Evolutionary conservation across 2,888 invertebrate genomes (phyloP), one percentile per base, ranked within the genome.

Genomic region (Pterobdella sp.): DNA sequence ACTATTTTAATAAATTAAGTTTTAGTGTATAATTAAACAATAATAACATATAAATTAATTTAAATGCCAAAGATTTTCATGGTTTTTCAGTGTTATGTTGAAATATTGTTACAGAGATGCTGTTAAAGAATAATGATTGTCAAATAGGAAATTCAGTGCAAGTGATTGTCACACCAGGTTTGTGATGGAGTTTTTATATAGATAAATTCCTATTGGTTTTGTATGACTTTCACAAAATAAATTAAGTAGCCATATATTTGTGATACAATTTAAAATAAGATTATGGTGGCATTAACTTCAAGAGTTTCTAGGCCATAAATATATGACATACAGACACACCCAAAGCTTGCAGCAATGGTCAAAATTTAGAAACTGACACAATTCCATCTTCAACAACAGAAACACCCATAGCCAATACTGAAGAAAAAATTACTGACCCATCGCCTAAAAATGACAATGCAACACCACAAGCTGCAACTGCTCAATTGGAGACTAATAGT

Each of bases 151-250:
- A 32, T 32, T 49, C 69, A 26, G 69, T 69, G 26, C 37, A 69
- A 69, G 69, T 69, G n/a, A 34, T 69, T 22, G 69, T 69, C 22
- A 69, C 69, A 1, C 69, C 69, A 26, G 69, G 69, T 69, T 31
- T 31, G 32, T 31, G 26, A 22, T 60, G n/a, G 3, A 26, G 60
- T 60, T 60, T 60, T 60, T 60, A n/a, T n/a, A n/a, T n/a, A n/a
- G n/a, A n/a, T n/a, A n/a, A n/a, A n/a, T n/a, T n/a, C n/a, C n/a
- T n/a, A n/a, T n/a, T n/a, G n/a, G n/a, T n/a, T n/a, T n/a, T n/a
- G n/a, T n/a, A n/a, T n/a, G n/a, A n/a, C n/a, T n/a, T n/a, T n/a
- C n/a, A n/a, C n/a, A n/a, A n/a, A n/a, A n/a, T n/a, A n/a, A n/a
- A n/a, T n/a, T n/a, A n/a, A n/a, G n/a, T n/a, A n/a, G n/a, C n/a